phyloP scores from a whole-genome alignment of 2,113 vertebrate genomes.

The Tyrannus savana region DNA sequence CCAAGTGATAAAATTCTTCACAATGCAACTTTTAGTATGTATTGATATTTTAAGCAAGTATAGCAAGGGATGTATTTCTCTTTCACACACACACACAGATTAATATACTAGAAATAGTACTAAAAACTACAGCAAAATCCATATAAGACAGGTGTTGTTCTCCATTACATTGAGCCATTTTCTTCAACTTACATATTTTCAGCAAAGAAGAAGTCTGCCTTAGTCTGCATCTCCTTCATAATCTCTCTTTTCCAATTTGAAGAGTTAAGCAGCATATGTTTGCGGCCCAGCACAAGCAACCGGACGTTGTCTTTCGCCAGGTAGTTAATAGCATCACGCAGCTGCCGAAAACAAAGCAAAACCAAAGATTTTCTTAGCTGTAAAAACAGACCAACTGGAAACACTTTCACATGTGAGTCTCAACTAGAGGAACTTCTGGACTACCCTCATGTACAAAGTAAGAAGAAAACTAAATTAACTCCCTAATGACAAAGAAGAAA shows the following conservation, averaged over 20 bases:
- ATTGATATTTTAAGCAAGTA: not conserved
- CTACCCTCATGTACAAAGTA: not conserved
- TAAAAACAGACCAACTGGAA: not conserved
- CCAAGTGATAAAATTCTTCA: not conserved
- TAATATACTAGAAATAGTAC: not conserved
- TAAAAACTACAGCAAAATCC: not conserved
- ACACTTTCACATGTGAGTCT: not conserved
- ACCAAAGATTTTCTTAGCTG: not conserved
- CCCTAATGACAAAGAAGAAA: not conserved
- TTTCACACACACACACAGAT: not conserved
- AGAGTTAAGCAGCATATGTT: slow-evolving; percentile 85
- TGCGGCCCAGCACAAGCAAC: slow-evolving; percentile 91
- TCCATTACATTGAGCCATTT: not conserved
- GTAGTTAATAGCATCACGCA: slow-evolving; percentile 82
- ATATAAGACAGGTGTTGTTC: not conserved
- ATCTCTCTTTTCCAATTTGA: slow-evolving; percentile 78
- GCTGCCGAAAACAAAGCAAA: slow-evolving; percentile 77
- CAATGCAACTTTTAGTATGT: not conserved
- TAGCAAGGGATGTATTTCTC: not conserved
- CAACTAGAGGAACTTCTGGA: not conserved
- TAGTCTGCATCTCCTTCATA: slow-evolving; percentile 82
- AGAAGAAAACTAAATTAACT: not conserved
- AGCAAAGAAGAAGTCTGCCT: slow-evolving; percentile 93
- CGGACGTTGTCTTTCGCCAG: slow-evolving; percentile 76
- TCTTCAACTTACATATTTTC: slow-evolving; percentile 87